A percentile compares a stretch with the other conserved stretches of the same genome.
Conservation (phyloP, 2,797 vertebrate species). For the Poeciliopsis gracilis region DNA sequence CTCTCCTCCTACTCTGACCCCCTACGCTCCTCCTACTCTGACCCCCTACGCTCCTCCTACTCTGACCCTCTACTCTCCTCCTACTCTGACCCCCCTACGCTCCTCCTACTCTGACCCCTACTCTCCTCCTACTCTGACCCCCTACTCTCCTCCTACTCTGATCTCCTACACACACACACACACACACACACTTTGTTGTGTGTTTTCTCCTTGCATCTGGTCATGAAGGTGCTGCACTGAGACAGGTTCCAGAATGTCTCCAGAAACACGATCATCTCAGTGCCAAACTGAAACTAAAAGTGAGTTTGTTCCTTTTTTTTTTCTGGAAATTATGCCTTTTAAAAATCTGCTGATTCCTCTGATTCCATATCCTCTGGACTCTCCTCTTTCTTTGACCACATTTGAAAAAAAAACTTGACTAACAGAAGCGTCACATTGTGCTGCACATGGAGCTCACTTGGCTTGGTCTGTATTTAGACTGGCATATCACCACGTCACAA, state of each 20-base stretch:
- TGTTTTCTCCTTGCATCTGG: background rate
- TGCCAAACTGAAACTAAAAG: conserved; percentile 32
- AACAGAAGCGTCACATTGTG: conserved; percentile 62
- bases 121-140: too few species aligned
- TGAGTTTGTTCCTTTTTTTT: conserved; percentile 1
- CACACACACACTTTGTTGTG: background rate
- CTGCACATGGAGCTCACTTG: conserved; percentile 33
- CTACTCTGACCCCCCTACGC: too few species aligned
- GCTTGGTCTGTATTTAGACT: conserved; percentile 62
- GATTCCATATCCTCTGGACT: conserved; percentile 26
- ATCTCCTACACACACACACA: too few species aligned
- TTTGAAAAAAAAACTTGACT: conserved; percentile 14
- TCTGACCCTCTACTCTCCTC: too few species aligned
- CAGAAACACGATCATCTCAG: background rate
- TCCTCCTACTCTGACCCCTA: too few species aligned
- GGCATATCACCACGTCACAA: conserved; percentile 64
- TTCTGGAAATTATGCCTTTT: background rate
- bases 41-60: too few species aligned
- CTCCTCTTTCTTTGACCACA: conserved; percentile 9
- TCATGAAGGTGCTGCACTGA: background rate
- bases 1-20: too few species aligned
- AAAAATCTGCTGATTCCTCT: conserved; percentile 21
- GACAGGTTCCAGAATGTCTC: background rate
- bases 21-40: too few species aligned
- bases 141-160: too few species aligned